These are phyloP conservation scores for Diorhabda sublineata DNA, from an alignment of 1,140 invertebrate species.

Conservation along the genomic window DNA sequence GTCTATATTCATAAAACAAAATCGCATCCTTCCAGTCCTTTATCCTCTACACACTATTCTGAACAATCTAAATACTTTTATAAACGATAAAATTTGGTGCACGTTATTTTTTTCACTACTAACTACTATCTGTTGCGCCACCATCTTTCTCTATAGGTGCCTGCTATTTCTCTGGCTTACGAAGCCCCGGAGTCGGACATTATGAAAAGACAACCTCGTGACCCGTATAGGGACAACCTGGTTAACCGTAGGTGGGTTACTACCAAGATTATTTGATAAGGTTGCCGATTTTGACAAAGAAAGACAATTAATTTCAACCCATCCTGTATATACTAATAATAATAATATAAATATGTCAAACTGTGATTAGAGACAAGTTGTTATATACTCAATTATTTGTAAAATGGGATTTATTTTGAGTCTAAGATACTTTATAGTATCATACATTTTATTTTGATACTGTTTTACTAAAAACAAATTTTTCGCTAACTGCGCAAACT, in stretches of 20 bases:
- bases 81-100: conserved; percentile 26
- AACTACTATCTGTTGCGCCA: conserved; percentile 48
- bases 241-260: conserved; percentile 82
- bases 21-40: conserved; percentile 13
- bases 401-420: no score
- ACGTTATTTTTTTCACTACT: conserved; percentile 45
- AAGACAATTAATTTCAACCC: background rate
- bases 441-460: no score
- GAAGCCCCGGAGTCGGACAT: conserved; percentile 95
- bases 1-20: background rate
- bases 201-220: conserved; percentile 92
- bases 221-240: conserved; percentile 91
- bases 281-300: conserved; percentile 10
- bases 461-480: no score
- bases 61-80: conserved; percentile 29
- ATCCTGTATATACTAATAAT: no score
- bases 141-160: conserved; percentile 62
- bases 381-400: no score
- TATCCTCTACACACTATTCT: conserved; percentile 37
- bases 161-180: conserved; percentile 95
- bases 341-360: no score
- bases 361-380: no score
- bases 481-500: no score
- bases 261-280: conserved; percentile 9
- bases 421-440: no score